Evolutionary conservation across 1,140 invertebrate species (phyloP), one percentile per base, ranked within the genome.

Genomic region (Sycobia sp.): DNA sequence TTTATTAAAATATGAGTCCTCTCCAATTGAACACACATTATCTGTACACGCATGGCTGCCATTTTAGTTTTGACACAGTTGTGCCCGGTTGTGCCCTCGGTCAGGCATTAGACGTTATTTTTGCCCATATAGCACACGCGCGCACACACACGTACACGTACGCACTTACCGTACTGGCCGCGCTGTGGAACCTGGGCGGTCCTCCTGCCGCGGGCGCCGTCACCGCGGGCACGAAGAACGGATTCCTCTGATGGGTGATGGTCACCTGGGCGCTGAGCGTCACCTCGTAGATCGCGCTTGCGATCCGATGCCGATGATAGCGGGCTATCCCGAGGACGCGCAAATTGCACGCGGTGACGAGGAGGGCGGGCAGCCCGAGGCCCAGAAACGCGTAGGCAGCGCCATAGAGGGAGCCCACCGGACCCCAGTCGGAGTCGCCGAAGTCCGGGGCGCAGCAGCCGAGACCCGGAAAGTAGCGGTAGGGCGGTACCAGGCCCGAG

Each of bases 281-380:
- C 7, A 93, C 90, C 79, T 93, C 90, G 76, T 91, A 93, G 65
- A 93, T 91, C 7, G 91, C 91, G 25, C 90, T 89, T 16, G 91
- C 90, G 54, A 94, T 94, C 25, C 91, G 84, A 74, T 93, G 91
- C 4, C 90, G 83, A 73, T 94, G 91, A 72, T 91, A 91, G 1
- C 90, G 83, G 0, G 91, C 91, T 62, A 93, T 93, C 66, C 90
- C 87, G 43, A 92, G 81, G 18, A 92, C 89, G 74, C 87, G 80
- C 20, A 90, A 74, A 73, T 91, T 93, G 74, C 90, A 91, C 22
- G 87, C 81, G 3, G 90, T 84, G 18, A 92, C 87, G 14, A 91
- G 78, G 11, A 85, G 75, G 0, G 87, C 85, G 4, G 91, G 91
- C 23, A 92, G 69, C 0, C 88, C 73, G 16, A 92, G 73, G 4